Evolutionary conservation across 1,140 invertebrate genomes (phyloP), one percentile per base, ranked within the genome.

Genomic region (Micrasema longulum): DNA sequence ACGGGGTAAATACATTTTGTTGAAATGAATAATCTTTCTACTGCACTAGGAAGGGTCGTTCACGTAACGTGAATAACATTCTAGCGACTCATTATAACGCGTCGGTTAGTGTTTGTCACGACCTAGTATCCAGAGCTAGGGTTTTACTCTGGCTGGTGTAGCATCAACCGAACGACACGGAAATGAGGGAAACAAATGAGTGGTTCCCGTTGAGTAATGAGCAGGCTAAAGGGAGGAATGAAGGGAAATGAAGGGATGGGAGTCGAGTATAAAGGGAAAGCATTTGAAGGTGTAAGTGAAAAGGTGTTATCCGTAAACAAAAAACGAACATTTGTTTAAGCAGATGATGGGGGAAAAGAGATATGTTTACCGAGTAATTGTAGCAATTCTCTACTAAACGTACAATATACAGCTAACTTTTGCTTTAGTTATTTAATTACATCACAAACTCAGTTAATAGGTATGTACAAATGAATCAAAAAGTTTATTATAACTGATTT

Each of bases 141-240:
- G 26, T 31, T 31, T 7, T 31, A 31, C 3, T 31, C 26, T 47
- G 47, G 35, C 23, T 31, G 36, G 64, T 18, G 64, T 67, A 53
- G 57, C 57, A 63, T 62, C 52, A 69, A 35, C 69, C 47, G 62
- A 74, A 74, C 72, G 60, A 75, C 73, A 71, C 55, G 69, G 73
- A 75, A 71, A 71, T 68, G 68, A 74, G 73, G 53, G 55, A 68
- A 71, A 75, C 73, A 75, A 71, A 71, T 75, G 73, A 64, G 73
- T 62, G 73, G 69, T 75, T 71, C 65, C 53, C 66, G 66, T 53
- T 71, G 69, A 71, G 69, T 71, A 71, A 71, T 71, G 69, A 71
- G 69, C 62, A 57, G 69, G 38, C 69, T 63, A 64, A 66, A 50
- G 62, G 20, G 50, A 26, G 47, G 60, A 14, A 31, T 18, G 22